A percentile compares a stretch with the other conserved stretches of the same genome.
phyloP scores from a whole-genome alignment of 2,797 vertebrate species.

The Botia almorhae region DNA sequence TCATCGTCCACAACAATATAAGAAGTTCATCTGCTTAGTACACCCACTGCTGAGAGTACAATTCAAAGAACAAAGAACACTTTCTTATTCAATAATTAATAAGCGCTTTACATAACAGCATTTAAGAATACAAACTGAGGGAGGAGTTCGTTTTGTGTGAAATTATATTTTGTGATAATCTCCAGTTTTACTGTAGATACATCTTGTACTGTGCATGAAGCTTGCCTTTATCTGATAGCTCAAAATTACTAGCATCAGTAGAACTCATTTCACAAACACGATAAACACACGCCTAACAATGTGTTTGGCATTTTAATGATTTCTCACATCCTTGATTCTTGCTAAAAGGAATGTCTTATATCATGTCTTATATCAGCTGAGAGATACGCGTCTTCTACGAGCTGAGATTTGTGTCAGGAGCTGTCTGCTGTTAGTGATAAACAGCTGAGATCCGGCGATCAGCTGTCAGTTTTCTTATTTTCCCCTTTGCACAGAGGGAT shows the following conservation, averaged over 20 bases:
- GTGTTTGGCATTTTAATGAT: not conserved
- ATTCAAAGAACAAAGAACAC: not conserved
- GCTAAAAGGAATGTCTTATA: slow-evolving; percentile 65
- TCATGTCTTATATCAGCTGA: slow-evolving; percentile 57
- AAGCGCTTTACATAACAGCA: too few relatives aligned
- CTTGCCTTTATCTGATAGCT: not conserved
- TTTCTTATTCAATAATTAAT: too few relatives aligned
- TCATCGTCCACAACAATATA: too few relatives aligned
- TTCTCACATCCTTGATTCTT: not conserved
- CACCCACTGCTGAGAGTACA: not conserved
- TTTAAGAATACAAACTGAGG: too few relatives aligned
- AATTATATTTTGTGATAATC: too few relatives aligned
- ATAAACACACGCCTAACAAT: not conserved
- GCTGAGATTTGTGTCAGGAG: slow-evolving; percentile 60
- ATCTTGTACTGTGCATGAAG: not conserved
- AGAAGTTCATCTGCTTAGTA: not conserved
- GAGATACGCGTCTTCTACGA: slow-evolving; percentile 59
- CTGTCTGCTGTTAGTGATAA: slow-evolving; percentile 70
- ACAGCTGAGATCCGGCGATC: slow-evolving; percentile 72
- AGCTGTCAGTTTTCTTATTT: slow-evolving; percentile 80
- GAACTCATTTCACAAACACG: too few relatives aligned
- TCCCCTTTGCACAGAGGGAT: slow-evolving; percentile 74
- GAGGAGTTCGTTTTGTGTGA: too few relatives aligned
- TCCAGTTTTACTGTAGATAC: not conserved
- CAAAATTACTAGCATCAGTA: too few relatives aligned